Evolutionary conservation across 2,797 vertebrate species (phyloP).

Genomic region (Muraenolepis orangiensis): DNA sequence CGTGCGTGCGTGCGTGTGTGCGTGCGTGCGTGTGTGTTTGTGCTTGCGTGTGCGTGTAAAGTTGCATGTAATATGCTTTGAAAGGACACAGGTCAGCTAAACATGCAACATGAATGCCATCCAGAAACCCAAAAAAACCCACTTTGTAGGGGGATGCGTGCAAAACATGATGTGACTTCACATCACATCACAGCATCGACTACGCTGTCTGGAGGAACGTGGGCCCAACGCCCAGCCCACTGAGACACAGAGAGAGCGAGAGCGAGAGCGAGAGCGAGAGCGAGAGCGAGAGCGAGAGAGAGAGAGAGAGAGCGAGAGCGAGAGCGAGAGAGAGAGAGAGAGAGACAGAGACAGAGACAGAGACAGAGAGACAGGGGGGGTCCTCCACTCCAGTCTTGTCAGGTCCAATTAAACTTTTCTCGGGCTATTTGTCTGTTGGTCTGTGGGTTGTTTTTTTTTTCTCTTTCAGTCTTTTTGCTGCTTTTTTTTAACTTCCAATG

Average conservation of each 20-base stretch:
- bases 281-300: neutral
- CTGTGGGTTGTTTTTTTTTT: constrained; percentile 33
- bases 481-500: constrained; percentile 20
- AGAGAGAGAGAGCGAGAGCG: constrained; percentile 29
- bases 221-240: no score
- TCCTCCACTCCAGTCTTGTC: constrained; percentile 54
- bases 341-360: constrained; percentile 20
- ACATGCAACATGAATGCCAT: no score
- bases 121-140: no score
- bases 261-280: constrained; percentile 40
- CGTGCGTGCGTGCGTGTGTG: no score
- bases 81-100: no score
- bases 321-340: constrained; percentile 41
- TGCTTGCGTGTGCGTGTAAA: no score
- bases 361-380: constrained; percentile 53
- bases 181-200: no score
- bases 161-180: no score
- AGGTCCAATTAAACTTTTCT: constrained; percentile 46
- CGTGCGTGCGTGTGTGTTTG: no score
- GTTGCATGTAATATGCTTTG: no score
- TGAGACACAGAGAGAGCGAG: constrained; percentile 27
- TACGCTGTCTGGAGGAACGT: no score
- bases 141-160: no score
- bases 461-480: neutral
- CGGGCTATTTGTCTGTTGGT: constrained; percentile 32